phyloP scores from a whole-genome alignment of 1,140 invertebrate species.

The Psilanteris sp. region DNA sequence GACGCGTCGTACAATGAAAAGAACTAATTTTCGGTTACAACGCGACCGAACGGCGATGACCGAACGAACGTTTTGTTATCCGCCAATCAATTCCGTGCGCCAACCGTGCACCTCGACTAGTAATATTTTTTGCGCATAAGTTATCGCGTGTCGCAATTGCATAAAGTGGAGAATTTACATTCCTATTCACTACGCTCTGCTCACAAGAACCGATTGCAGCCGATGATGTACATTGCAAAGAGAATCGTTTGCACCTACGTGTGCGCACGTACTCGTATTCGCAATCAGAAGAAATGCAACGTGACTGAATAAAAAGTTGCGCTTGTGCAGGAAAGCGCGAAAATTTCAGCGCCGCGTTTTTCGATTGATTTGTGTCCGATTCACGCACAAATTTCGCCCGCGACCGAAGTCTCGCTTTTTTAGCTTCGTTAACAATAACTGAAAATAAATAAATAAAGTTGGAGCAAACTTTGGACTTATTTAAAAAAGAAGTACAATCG shows the following conservation, averaged over 20 bases:
- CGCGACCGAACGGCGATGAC: not conserved
- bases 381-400: constrained; percentile 4
- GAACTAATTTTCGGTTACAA: constrained; percentile 6
- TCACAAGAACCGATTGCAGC: constrained; percentile 54
- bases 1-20: no score
- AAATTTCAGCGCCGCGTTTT: not conserved
- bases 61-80: constrained; percentile 17
- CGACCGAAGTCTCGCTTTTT: not conserved
- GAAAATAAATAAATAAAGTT: no score
- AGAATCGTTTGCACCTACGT: constrained; percentile 62
- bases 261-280: constrained; percentile 44
- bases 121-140: constrained; percentile 59
- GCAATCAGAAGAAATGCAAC: constrained; percentile 45
- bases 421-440: no score
- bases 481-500: no score
- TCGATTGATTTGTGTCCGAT: constrained; percentile 7
- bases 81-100: constrained; percentile 34
- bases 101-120: constrained; percentile 18
- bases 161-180: constrained; percentile 65
- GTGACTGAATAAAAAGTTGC: constrained; percentile 39
- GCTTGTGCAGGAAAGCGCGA: constrained; percentile 1
- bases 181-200: constrained; percentile 55
- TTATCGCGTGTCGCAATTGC: constrained; percentile 65
- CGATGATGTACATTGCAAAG: constrained; percentile 54
- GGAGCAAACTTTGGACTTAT: no score